These are phyloP conservation scores for Solenopsis invicta DNA, from an alignment of 1,140 invertebrate genomes.

Conservation along the genomic window DNA sequence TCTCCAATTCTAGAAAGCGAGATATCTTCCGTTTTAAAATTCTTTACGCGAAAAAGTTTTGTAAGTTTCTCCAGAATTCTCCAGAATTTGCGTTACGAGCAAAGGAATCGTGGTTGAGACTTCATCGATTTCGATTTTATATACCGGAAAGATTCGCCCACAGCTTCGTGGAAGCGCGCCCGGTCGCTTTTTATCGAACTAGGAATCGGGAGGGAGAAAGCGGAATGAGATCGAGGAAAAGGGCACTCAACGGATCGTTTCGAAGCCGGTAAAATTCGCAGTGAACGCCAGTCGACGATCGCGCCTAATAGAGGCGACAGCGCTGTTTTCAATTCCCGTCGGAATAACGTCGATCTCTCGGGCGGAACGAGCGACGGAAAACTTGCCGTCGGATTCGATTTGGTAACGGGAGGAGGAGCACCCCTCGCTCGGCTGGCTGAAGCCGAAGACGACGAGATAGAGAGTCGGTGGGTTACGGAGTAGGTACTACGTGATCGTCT, in stretches of 20 bases:
- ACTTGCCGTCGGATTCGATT: constrained; percentile 44
- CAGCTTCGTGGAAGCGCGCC: neutral
- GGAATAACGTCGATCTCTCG: constrained; percentile 29
- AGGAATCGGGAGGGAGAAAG: neutral
- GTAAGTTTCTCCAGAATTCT: neutral
- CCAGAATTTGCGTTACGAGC: neutral
- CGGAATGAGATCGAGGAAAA: neutral
- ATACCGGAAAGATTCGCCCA: neutral
- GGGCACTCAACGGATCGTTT: neutral
- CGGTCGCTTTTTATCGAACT: neutral
- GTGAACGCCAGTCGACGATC: constrained; percentile 7
- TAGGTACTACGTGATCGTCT: constrained; percentile 27
- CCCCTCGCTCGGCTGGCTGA: neutral
- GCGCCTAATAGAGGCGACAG: constrained; percentile 29
- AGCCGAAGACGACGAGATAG: no score
- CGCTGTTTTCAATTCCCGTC: constrained; percentile 35
- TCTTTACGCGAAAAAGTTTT: neutral
- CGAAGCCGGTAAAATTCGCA: neutral
- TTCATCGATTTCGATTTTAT: constrained; percentile 13
- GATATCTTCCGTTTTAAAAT: neutral
- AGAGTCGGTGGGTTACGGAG: neutral
- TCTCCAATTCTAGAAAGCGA: neutral
- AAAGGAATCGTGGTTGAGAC: neutral
- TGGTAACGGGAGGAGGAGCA: neutral
- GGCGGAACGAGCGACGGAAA: constrained; percentile 19